Conservation (phyloP, 2,113 vertebrate genomes). For the Oreotragus oreotragus region DNA sequence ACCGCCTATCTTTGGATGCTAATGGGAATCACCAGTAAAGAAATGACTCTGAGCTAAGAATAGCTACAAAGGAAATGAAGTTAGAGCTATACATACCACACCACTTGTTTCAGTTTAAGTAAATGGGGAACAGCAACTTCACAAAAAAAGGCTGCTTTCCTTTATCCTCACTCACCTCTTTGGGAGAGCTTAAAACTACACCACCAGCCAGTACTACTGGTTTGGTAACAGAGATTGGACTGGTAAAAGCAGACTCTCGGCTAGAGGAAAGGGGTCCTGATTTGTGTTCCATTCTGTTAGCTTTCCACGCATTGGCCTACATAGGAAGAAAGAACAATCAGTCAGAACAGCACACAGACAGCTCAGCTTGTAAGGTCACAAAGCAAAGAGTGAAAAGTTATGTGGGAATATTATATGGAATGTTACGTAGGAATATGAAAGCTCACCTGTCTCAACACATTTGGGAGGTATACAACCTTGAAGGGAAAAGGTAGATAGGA, state of each 20-base stretch:
- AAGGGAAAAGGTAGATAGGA: constrained; percentile 12
- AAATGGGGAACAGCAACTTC: not conserved
- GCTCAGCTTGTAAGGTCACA: not conserved
- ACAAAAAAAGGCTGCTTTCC: not conserved
- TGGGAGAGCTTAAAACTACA: constrained; percentile 89
- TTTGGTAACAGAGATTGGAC: constrained; percentile 96
- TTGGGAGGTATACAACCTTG: not conserved
- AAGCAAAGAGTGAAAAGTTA: not conserved
- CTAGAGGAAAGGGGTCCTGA: constrained; percentile 91
- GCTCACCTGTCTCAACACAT: not conserved
- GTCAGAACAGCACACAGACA: not conserved
- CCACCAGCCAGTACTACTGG: constrained; percentile 89
- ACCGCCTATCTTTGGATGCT: not conserved
- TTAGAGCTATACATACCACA: not conserved
- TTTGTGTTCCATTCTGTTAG: constrained; percentile 93
- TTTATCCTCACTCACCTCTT: constrained; percentile 88
- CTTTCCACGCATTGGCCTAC: constrained; percentile 95
- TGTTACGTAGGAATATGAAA: not conserved
- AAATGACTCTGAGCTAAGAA: not conserved
- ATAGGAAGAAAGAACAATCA: constrained; percentile 60
- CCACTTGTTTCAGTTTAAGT: not conserved
- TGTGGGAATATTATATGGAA: not conserved
- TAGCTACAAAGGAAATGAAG: not conserved
- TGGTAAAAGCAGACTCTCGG: constrained; percentile 97
- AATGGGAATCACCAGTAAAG: not conserved